phyloP scores from a whole-genome alignment of 2,888 invertebrate genomes.

The Venustoraphidia nigricollis region DNA sequence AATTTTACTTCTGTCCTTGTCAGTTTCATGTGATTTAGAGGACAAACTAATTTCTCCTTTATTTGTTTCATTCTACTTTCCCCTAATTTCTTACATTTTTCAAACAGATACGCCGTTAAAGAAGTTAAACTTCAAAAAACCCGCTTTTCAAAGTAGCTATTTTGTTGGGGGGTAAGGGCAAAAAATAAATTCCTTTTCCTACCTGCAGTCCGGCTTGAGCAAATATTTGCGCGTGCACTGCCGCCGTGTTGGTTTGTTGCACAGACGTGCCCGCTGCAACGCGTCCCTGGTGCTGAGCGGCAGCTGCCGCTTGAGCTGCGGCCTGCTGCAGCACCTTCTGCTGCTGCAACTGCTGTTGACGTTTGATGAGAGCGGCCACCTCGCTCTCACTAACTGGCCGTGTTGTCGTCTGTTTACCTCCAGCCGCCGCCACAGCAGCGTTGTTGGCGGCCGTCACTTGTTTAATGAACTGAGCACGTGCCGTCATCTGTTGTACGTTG shows the following conservation, averaged over 20 bases:
- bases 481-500: too few species aligned
- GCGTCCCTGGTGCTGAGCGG: conserved; percentile 19
- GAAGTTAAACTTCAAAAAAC: too few species aligned
- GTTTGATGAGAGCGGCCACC: conserved; percentile 34
- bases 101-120: too few species aligned
- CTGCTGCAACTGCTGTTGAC: conserved; percentile 23
- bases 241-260: conserved; percentile 18
- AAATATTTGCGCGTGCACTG: conserved; percentile 24
- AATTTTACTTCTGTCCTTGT: too few species aligned
- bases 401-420: conserved; percentile 20
- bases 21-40: too few species aligned
- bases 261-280: conserved; percentile 16
- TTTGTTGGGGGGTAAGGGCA: too few species aligned
- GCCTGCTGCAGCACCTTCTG: conserved; percentile 20
- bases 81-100: too few species aligned
- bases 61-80: too few species aligned
- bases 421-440: conserved; percentile 16
- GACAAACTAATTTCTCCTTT: too few species aligned
- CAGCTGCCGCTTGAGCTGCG: conserved; percentile 17
- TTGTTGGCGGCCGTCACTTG: conserved; percentile 24
- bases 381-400: conserved; percentile 34
- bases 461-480: conserved; percentile 20
- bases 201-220: conserved; percentile 17
- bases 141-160: too few species aligned
- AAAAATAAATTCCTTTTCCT: neutral